These are phyloP conservation scores for Mormoops blainvillei DNA, from an alignment of 2,113 vertebrate genomes.

Conservation along the genomic window DNA sequence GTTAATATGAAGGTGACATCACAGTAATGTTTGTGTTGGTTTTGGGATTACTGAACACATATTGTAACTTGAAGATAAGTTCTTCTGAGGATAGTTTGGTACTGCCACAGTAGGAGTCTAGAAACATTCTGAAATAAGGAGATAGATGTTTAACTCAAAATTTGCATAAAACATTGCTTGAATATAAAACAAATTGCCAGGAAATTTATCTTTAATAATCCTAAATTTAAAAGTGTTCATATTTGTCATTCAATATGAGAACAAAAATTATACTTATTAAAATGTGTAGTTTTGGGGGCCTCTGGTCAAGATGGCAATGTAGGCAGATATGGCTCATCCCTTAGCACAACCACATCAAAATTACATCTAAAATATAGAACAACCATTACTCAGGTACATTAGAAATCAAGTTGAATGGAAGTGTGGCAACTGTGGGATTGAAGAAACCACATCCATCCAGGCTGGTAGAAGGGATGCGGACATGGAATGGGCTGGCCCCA, in stretches of 20 bases:
- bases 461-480: too few species aligned
- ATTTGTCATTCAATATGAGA: background rate
- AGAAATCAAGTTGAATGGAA: too few species aligned
- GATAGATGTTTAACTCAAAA: background rate
- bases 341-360: too few species aligned
- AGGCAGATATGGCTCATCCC: too few species aligned
- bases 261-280: background rate
- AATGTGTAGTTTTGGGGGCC: background rate
- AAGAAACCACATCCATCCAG: too few species aligned
- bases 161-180: background rate
- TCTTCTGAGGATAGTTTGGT: background rate
- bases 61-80: background rate
- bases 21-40: background rate
- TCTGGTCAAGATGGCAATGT: too few species aligned
- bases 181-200: background rate
- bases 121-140: background rate
- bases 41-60: background rate
- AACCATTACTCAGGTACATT: too few species aligned
- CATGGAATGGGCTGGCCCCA: too few species aligned
- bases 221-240: constrained; percentile 2
- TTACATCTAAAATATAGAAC: too few species aligned
- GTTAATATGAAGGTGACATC: background rate
- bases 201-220: background rate
- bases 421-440: too few species aligned
- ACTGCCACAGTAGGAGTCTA: background rate